phyloP scores from a whole-genome alignment of 2,113 vertebrate genomes.

The Xiphias gladius region DNA sequence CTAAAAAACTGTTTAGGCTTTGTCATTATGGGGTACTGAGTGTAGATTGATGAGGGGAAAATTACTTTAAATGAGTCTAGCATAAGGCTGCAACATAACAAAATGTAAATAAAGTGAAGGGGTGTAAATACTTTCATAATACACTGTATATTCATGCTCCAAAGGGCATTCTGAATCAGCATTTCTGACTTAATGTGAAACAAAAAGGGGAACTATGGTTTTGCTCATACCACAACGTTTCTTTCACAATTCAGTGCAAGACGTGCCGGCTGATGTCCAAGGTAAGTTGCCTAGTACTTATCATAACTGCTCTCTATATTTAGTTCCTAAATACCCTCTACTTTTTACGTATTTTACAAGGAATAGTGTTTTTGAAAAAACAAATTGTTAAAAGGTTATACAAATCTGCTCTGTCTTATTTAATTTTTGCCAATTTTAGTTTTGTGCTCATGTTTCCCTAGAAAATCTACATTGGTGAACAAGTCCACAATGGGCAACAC shows the following conservation, averaged over 20 bases:
- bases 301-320: not conserved
- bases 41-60: too few relatives aligned
- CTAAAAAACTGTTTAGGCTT: too few relatives aligned
- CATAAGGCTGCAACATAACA: too few relatives aligned
- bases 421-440: not conserved
- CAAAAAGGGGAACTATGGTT: slow-evolving; percentile 31
- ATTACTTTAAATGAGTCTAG: too few relatives aligned
- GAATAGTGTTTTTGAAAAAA: not conserved
- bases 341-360: not conserved
- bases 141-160: not conserved
- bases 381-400: not conserved
- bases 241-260: not conserved
- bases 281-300: slow-evolving; percentile 14
- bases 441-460: slow-evolving; percentile 30
- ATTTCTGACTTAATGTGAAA: slow-evolving; percentile 22
- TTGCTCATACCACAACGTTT: not conserved
- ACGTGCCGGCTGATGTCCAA: accelerated
- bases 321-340: not conserved
- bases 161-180: not conserved
- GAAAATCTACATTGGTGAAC: slow-evolving; percentile 8
- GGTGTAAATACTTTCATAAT: not conserved
- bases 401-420: not conserved
- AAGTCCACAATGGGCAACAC: not conserved
- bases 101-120: too few relatives aligned
- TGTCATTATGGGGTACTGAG: too few relatives aligned